phyloP scores from a whole-genome alignment of 1,140 invertebrate species.

The Calycopis cecrops region DNA sequence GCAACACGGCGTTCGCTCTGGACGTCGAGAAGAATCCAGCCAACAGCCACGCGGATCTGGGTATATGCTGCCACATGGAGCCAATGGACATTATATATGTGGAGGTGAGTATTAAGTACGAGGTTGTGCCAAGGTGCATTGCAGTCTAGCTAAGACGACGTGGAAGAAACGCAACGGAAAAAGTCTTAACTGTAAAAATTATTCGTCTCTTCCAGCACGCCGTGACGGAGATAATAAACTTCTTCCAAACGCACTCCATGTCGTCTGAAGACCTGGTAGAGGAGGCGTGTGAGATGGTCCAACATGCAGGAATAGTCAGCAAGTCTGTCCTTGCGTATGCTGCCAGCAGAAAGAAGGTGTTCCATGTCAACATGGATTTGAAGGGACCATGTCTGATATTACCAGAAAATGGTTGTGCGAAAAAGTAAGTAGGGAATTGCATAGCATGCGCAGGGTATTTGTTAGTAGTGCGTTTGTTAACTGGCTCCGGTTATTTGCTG shows the following conservation, averaged over 20 bases:
- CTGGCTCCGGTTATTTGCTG: too few relatives aligned
- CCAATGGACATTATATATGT: conserved; percentile 87
- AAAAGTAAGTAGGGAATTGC: conserved; percentile 77
- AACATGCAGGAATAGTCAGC: conserved; percentile 45
- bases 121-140: not conserved
- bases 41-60: conserved; percentile 82
- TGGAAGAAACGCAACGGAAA: too few relatives aligned
- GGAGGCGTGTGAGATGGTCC: conserved; percentile 37
- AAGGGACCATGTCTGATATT: conserved; percentile 87
- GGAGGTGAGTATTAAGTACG: conserved; percentile 76
- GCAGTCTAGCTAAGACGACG: too few relatives aligned
- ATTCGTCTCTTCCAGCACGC: conserved; percentile 76
- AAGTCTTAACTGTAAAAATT: not conserved
- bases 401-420: conserved; percentile 84
- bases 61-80: conserved; percentile 81
- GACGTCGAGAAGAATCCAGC: conserved; percentile 86
- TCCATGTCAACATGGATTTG: conserved; percentile 85
- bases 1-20: conserved; percentile 73
- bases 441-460: too few relatives aligned
- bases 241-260: conserved; percentile 79
- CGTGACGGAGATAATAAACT: conserved; percentile 83
- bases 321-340: conserved; percentile 74
- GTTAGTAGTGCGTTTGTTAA: too few relatives aligned
- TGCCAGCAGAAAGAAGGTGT: conserved; percentile 78
- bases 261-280: conserved; percentile 49